Conservation (phyloP, 2,113 vertebrate genomes). For the Elanus axillaris region DNA sequence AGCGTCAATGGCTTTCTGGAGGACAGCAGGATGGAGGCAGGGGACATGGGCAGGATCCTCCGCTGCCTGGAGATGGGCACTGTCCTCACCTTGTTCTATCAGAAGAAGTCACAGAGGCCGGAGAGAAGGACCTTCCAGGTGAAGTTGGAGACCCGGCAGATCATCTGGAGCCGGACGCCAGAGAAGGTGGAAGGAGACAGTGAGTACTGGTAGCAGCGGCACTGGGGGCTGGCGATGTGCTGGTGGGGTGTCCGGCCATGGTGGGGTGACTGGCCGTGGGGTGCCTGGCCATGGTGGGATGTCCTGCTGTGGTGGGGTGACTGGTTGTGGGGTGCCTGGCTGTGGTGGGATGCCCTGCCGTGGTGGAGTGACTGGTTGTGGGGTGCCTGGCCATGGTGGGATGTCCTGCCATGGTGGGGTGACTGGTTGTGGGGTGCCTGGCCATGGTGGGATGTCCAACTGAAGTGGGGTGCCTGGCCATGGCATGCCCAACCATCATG, state of each 20-base stretch:
- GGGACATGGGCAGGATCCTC: slow-evolving; percentile 74
- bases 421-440: accelerated
- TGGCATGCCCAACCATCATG: too few relatives aligned
- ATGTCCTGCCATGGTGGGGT: accelerated
- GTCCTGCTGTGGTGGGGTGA: accelerated
- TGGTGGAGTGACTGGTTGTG: neutral
- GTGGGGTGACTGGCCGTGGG: accelerated
- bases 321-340: neutral
- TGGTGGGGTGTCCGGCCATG: accelerated
- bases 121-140: slow-evolving; percentile 86
- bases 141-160: slow-evolving; percentile 75
- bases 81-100: slow-evolving; percentile 83
- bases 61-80: slow-evolving; percentile 81
- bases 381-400: accelerated
- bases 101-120: slow-evolving; percentile 85
- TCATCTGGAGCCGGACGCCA: slow-evolving; percentile 78
- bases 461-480: accelerated
- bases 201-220: slow-evolving; percentile 30
- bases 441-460: accelerated
- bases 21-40: slow-evolving; percentile 66
- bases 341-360: accelerated
- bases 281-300: too few relatives aligned
- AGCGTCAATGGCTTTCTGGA: slow-evolving; percentile 80
- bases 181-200: slow-evolving; percentile 83
- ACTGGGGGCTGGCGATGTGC: neutral